phyloP scores from a whole-genome alignment of 2,113 vertebrate species.

The Nannospalax galili region DNA sequence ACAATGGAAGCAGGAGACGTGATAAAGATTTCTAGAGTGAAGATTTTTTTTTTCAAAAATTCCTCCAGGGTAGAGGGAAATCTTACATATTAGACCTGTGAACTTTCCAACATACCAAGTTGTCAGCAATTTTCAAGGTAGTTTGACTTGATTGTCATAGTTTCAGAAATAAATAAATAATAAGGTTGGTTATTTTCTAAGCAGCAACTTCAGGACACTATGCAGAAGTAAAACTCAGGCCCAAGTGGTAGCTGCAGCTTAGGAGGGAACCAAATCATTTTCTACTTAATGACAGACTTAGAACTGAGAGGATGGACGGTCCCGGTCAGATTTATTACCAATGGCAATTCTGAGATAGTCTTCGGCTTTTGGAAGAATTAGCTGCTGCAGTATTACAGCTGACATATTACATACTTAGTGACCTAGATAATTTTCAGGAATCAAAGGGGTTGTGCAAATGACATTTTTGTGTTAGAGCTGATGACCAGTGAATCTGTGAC shows the following conservation, averaged over 20 bases:
- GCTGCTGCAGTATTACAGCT: background rate
- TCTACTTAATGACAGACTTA: background rate
- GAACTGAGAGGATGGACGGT: background rate
- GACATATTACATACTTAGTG: conserved; percentile 30
- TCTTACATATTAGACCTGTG: background rate
- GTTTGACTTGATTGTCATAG: background rate
- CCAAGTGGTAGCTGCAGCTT: background rate
- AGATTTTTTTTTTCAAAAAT: conserved; percentile 33
- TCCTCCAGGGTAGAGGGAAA: background rate
- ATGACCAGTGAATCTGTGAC: background rate
- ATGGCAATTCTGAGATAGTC: background rate
- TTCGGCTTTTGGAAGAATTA: conserved; percentile 20
- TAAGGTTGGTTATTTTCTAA: conserved; percentile 26
- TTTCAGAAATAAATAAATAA: conserved; percentile 48
- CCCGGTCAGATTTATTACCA: background rate
- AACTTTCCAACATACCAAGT: background rate
- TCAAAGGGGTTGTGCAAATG: conserved; percentile 22
- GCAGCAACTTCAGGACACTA: conserved; percentile 39
- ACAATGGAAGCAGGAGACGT: background rate
- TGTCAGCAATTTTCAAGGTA: conserved; percentile 41
- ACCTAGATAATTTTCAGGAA: conserved; percentile 51
- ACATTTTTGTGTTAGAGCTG: background rate
- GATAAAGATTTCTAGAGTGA: conserved; percentile 48
- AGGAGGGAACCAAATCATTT: conserved; percentile 34
- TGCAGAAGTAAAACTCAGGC: background rate